These are phyloP conservation scores for Aeoliscus strigatus DNA, from an alignment of 2,797 vertebrate species.

Conservation along the genomic window DNA sequence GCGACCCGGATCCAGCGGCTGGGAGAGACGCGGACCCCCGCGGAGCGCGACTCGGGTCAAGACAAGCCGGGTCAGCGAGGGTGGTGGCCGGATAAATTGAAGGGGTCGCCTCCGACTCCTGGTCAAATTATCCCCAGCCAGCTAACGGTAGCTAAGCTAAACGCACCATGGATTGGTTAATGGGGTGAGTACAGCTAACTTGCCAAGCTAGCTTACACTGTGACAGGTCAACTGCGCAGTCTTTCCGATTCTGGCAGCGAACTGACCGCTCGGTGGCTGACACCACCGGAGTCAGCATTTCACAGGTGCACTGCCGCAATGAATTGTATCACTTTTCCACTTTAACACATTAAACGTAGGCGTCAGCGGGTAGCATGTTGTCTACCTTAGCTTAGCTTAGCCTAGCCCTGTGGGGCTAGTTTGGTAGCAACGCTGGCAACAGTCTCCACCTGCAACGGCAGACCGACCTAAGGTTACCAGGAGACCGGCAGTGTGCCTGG, in stretches of 20 bases:
- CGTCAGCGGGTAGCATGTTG: conserved; percentile 29
- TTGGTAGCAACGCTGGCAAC: conserved; percentile 40
- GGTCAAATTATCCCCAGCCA: conserved; percentile 70
- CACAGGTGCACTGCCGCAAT: conserved; percentile 27
- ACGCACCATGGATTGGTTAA: conserved; percentile 91
- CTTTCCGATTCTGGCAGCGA: conserved; percentile 9
- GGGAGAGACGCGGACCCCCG: conserved; percentile 41
- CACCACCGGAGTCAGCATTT: conserved; percentile 1
- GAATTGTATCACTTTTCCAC: not conserved
- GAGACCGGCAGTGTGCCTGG: conserved; percentile 26
- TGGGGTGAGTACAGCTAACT: conserved; percentile 84
- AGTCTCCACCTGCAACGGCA: conserved; percentile 32
- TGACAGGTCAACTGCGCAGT: conserved; percentile 47
- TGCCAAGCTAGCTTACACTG: conserved; percentile 36
- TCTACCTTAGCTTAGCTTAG: conserved; percentile 54
- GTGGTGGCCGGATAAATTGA: conserved; percentile 62
- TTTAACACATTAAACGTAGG: conserved; percentile 1
- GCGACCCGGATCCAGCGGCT: conserved; percentile 28
- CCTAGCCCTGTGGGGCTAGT: conserved; percentile 44
- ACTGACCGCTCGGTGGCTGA: conserved; percentile 8
- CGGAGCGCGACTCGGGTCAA: conserved; percentile 37
- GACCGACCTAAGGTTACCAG: conserved; percentile 25
- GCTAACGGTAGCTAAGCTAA: conserved; percentile 63
- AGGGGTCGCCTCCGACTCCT: conserved; percentile 68
- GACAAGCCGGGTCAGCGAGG: conserved; percentile 48